phyloP scores from a whole-genome alignment of 2,113 vertebrate species.

The Cynocephalus volans region DNA sequence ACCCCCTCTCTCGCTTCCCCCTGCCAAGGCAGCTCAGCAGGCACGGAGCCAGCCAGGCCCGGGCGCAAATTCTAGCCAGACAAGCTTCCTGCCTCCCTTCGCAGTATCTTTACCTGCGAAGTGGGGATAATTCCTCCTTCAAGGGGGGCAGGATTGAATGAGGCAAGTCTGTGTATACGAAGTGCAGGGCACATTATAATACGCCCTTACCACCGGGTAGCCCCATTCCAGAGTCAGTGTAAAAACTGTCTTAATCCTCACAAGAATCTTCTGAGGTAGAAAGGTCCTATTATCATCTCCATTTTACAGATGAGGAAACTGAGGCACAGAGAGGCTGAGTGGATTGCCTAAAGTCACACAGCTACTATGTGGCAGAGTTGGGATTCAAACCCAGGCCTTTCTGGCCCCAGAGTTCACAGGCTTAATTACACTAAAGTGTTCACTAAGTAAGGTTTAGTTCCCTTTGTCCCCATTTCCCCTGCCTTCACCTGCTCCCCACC shows the following conservation, averaged over 20 bases:
- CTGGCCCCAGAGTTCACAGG: background rate
- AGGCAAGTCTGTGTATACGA: rapidly evolving
- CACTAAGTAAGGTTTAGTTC: too few species aligned
- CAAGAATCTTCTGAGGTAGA: background rate
- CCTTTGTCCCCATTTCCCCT: background rate
- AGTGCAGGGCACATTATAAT: rapidly evolving
- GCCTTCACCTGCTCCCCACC: too few species aligned
- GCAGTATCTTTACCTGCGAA: background rate
- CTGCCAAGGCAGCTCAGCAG: background rate
- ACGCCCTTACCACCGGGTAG: rapidly evolving
- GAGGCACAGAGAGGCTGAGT: background rate
- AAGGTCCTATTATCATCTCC: background rate
- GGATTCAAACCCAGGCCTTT: background rate
- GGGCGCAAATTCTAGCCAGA: background rate
- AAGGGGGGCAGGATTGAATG: too few species aligned
- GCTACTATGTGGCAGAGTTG: background rate
- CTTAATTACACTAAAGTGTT: background rate
- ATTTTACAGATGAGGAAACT: background rate
- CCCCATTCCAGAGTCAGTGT: rapidly evolving
- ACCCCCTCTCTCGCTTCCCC: background rate
- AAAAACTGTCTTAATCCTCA: rapidly evolving
- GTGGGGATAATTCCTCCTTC: background rate
- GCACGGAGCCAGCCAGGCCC: background rate
- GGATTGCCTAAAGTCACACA: background rate
- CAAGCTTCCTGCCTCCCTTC: background rate